Evolutionary conservation across 2,888 invertebrate genomes (phyloP).

Genomic region (Synergus laeviventris): DNA sequence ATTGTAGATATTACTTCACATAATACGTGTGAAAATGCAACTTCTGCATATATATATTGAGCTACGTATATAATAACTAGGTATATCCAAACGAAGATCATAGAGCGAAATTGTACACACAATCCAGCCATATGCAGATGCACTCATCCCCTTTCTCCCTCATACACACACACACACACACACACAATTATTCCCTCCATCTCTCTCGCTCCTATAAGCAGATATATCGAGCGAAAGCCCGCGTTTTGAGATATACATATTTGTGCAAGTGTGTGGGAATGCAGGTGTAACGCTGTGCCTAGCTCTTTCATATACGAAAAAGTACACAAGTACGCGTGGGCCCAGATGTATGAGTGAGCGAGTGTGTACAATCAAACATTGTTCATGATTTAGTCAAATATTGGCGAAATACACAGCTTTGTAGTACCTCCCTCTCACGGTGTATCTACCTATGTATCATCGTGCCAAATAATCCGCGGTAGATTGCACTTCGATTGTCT

Average conservation of each 20-base stretch:
- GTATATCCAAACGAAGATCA: constrained; percentile 42
- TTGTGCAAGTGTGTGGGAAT: constrained; percentile 33
- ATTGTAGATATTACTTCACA: neutral
- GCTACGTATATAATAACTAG: constrained; percentile 22
- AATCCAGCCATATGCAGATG: constrained; percentile 1
- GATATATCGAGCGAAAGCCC: constrained; percentile 42
- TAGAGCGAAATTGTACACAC: constrained; percentile 47
- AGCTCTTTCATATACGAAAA: constrained; percentile 39
- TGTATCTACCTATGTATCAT: constrained; percentile 64
- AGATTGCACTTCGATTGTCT: constrained; percentile 67
- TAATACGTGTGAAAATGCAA: neutral
- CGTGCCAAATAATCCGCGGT: constrained; percentile 69
- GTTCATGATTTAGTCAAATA: constrained; percentile 76
- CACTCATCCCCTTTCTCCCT: constrained; percentile 39
- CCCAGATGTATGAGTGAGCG: constrained; percentile 55
- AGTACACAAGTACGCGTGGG: constrained; percentile 42
- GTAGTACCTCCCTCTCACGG: constrained; percentile 65
- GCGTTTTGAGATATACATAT: constrained; percentile 25
- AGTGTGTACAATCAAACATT: constrained; percentile 75
- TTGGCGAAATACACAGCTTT: constrained; percentile 76
- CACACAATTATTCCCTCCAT: constrained; percentile 37
- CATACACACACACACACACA: constrained; percentile 4
- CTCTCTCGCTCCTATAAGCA: constrained; percentile 42
- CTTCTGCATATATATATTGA: neutral
- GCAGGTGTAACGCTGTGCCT: constrained; percentile 43